Evolutionary conservation across 2,113 vertebrate genomes (phyloP).

Genomic region (Condylura cristata): DNA sequence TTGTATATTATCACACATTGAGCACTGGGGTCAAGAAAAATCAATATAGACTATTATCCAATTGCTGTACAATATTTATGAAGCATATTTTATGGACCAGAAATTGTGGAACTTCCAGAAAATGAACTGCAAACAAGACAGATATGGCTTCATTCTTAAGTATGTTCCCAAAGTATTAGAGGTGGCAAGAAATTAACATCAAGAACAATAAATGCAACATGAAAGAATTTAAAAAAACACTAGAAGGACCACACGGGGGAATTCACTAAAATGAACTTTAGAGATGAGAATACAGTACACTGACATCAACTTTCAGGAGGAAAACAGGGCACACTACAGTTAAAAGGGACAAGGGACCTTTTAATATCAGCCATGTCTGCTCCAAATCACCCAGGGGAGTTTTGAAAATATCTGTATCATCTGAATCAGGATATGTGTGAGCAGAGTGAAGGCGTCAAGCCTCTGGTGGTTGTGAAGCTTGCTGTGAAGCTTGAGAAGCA

Average conservation of each 20-base stretch:
- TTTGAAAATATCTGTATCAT: background rate
- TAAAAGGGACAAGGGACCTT: background rate
- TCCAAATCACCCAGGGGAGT: background rate
- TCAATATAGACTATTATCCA: background rate
- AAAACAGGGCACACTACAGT: background rate
- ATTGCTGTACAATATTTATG: too few species aligned
- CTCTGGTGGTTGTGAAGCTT: background rate
- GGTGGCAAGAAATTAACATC: background rate
- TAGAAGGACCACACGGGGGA: background rate
- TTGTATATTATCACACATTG: background rate
- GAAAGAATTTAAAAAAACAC: background rate
- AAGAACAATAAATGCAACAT: background rate
- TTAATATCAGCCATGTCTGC: too few species aligned
- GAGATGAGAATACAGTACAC: background rate
- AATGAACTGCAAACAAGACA: background rate
- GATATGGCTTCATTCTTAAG: background rate
- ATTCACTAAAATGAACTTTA: background rate
- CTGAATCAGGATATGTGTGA: background rate
- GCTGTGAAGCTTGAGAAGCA: background rate
- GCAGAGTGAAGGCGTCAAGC: background rate
- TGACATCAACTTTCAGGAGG: background rate
- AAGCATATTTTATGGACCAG: too few species aligned
- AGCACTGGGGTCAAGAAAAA: background rate
- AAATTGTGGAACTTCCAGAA: background rate
- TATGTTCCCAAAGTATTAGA: background rate